Evolutionary conservation across 2,888 invertebrate species (phyloP), one percentile per base, ranked within the genome.

Genomic region (Pantelozetes paolii): DNA sequence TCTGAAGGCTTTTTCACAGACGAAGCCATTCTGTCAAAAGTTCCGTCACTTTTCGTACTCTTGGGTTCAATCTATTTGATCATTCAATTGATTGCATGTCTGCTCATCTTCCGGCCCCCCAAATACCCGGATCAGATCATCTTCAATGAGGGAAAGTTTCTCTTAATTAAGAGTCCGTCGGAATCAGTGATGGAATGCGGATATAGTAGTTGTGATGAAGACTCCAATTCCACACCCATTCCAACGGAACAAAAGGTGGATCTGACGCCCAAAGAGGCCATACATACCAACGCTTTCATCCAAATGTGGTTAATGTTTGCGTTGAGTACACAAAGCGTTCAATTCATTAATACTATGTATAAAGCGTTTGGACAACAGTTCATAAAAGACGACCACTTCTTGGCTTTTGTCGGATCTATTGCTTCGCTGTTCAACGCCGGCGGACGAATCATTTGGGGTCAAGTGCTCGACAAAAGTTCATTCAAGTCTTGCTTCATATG

Each of bases 371-470:
- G 83, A n/a, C 82, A 82, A 75, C 81, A 80, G 0, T 82, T 82
- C 76, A 85, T 85, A 67, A 79, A 79, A 1, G 83, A 85, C 78
- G 85, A 85, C 77, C 80, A 81, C 64, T 85, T 83, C 76, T 79
- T 85, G 77, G 83, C 84, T 0, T 73, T 80, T 26, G 83, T 84
- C 5, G 84, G 85, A 26, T 81, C 84, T 0, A 75, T 84, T 26
- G 82, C 83, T 1, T 82, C 84, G 1, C 78, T 85, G n/a, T 84
- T 82, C 73, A 85, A 85, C 79, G 82, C 83, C 8, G 76, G 77
- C 6, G 84, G 84, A 2, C 77, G 85, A 42, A 81, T 85, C 11
- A 76, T 82, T 26, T 85, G 85, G 85, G 85, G 85, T 15, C 32
- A 69, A 40, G 36, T 73, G 11, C 67, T 36, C 67, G 73, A 73